phyloP scores from a whole-genome alignment of 2,888 invertebrate genomes.

The Caenorhabditis doughertyi region DNA sequence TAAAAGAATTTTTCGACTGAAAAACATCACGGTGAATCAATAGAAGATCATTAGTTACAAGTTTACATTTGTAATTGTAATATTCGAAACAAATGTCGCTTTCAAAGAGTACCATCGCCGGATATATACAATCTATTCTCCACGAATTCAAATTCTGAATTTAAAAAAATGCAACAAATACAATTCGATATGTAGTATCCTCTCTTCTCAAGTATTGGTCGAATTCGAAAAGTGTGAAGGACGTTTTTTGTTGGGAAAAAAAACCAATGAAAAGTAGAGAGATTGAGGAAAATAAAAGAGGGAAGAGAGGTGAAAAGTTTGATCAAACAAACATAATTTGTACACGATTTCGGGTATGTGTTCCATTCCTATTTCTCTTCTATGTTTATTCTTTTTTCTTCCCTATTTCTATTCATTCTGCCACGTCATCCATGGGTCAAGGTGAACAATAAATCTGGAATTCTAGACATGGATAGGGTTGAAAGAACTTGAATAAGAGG shows the following conservation, averaged over 20 bases:
- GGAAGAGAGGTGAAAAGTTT: slow-evolving; percentile 15
- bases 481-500: slow-evolving; percentile 6
- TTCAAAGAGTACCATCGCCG: too few species aligned
- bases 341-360: slow-evolving; percentile 23
- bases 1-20: too few species aligned
- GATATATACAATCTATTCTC: too few species aligned
- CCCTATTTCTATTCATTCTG: neutral
- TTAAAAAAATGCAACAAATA: slow-evolving; percentile 13
- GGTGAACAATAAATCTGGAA: neutral
- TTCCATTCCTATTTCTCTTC: neutral
- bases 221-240: slow-evolving; percentile 41
- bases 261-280: neutral
- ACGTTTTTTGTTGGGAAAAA: slow-evolving; percentile 12
- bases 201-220: slow-evolving; percentile 27
- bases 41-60: too few species aligned
- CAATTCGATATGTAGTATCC: slow-evolving; percentile 4
- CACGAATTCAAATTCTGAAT: neutral
- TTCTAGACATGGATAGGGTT: slow-evolving; percentile 4
- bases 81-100: too few species aligned
- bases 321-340: slow-evolving; percentile 32
- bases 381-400: slow-evolving; percentile 1
- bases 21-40: too few species aligned
- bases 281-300: neutral
- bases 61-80: too few species aligned
- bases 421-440: slow-evolving; percentile 20